These are phyloP conservation scores for Stichodactyla helianthus DNA, from an alignment of 64 coral and sea anemone species.

Conservation along the genomic window DNA sequence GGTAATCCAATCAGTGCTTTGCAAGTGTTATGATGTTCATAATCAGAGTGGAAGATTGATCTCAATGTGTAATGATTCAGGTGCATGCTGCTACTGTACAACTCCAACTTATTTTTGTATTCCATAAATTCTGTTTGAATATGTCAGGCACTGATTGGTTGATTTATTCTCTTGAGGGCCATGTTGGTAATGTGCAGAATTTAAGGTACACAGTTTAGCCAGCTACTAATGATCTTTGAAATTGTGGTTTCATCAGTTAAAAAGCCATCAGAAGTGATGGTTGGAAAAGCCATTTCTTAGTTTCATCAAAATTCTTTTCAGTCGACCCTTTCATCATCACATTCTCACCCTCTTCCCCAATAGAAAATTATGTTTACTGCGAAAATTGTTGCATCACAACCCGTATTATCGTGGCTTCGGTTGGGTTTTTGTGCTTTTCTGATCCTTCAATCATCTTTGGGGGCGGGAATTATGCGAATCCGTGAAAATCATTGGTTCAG, in stretches of 20 bases:
- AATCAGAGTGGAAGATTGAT: too few species aligned
- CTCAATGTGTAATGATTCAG: not conserved
- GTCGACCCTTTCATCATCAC: not conserved
- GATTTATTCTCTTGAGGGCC: not conserved
- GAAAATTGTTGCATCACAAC: too few species aligned
- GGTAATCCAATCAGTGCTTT: too few species aligned
- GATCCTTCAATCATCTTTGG: too few species aligned
- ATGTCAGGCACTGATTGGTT: not conserved
- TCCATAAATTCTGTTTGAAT: not conserved
- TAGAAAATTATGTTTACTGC: not conserved
- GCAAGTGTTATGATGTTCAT: too few species aligned
- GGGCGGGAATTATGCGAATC: too few species aligned
- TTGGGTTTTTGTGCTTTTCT: too few species aligned
- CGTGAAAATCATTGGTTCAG: too few species aligned
- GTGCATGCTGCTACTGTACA: slow-evolving; percentile 2
- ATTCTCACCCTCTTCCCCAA: not conserved
- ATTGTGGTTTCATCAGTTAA: not conserved
- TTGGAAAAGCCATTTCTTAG: not conserved
- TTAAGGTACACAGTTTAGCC: not conserved
- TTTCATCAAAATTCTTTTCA: not conserved
- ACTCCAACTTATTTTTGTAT: not conserved
- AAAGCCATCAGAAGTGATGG: not conserved
- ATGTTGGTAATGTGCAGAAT: not conserved
- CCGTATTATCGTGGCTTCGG: too few species aligned
- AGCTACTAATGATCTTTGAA: not conserved